Base-by-base conservation (phyloP, 2,888 invertebrate species). In the Penaeus monodon region DNA sequence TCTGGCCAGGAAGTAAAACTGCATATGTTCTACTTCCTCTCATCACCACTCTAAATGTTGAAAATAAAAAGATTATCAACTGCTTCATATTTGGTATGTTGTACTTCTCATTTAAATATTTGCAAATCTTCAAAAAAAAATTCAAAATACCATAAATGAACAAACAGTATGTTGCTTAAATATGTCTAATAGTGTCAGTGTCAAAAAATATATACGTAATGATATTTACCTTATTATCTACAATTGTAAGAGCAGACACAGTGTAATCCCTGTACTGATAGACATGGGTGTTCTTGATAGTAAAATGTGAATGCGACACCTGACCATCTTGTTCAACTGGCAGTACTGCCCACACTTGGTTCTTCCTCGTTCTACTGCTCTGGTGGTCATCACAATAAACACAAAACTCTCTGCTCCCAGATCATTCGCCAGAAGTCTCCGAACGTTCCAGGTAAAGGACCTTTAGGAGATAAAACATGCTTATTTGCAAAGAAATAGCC, bases 391-490 rank as follows among this genome's bases (percentile, higher is more conserved):
- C 91, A 99, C 98, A 88, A 94, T 92, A 3, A n/a, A 94, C 92
- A 91, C 97, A 94, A n/a, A 90, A 96, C 95, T 92, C 97, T 96
- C 93, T 98, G 97, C 93, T 98, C 97, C 98, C 98, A 99, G 90
- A 99, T 95, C 98, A 99, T 98, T 92, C 97, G 95, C 99, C 99
- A 99, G 94, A 99, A 99, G 93, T 99, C 99, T 84, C 95, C 95
- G 92, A 96, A 97, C 76, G 99, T 99, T 93, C 97, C 97, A 90
- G 97, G 97, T 91, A 99, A 94, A 27, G 99, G 98, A 91, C 98
- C 97, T 96, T 14, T 38, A 44, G 44, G 27, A 22, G 73, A 8
- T 8, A 22, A 38, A 73, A 73, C 6, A 73, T 73, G 27, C 22
- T 33, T 27, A 20, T 38, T 73, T 29, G 8, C 27, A 10, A 10